Evolutionary conservation across 2,797 vertebrate species (phyloP), one percentile per base, ranked within the genome.

Genomic region (Gymnopithys bicolor): DNA sequence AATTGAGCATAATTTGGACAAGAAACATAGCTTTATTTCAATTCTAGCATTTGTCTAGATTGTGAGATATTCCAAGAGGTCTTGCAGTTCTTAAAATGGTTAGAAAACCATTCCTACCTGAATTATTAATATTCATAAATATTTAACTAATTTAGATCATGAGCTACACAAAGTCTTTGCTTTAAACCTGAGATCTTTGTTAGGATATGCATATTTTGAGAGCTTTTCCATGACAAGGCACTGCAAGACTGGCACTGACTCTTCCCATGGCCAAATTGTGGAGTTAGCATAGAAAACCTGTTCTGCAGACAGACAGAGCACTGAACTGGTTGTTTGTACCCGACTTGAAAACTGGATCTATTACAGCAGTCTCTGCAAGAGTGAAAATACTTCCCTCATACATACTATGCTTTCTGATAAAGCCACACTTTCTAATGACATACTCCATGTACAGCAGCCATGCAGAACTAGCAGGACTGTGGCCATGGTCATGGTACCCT

Each of bases 321-420:
- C 21, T 52, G 66, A 24, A 5, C 37, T 32, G 15, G 3, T 4
- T 59, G 5, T 56, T 23, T 52, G 33, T 14, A 37, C 25, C 25
- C 24, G 28, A 39, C 43, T 51, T 35, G n/a, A 16, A 16, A 71
- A 25, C 18, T 5, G 0, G 2, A 1, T 24, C 3, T 41, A 9
- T 52, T 37, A 21, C 10, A 62, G 39, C 13, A 41, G 7, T 3
- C 9, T 66, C 18, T 56, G 32, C 17, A 59, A 9, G 49, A 39
- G 14, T 15, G 28, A 6, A 52, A 77, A 45, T 7, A 7, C 28
- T 11, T 51, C 30, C 46, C 11, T 59, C 22, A 8, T 5, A 7
- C 6, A 1, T 5, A 23, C 19, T 71, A 5, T 69, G 32, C 18
- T 63, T 28, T 53, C 35, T 8, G 13, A 28, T 12, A 52, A 41